Evolutionary conservation across 2,113 vertebrate species (phyloP).

Genomic region (Capreolus pygargus): DNA sequence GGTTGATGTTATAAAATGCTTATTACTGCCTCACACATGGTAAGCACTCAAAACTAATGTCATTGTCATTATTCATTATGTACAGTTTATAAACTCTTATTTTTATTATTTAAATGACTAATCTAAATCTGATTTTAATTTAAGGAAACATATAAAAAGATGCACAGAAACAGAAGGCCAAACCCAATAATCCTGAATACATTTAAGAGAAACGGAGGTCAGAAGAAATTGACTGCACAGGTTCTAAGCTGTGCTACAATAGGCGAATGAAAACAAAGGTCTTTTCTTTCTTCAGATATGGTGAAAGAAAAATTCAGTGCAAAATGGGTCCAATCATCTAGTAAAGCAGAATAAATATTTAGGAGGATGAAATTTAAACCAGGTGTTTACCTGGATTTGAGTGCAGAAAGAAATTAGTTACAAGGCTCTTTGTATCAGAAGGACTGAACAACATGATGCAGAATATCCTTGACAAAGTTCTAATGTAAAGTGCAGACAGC

Average conservation of each 20-base stretch:
- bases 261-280: background rate
- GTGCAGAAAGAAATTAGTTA: background rate
- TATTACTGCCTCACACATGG: background rate
- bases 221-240: background rate
- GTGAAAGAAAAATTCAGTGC: slow-evolving; percentile 1
- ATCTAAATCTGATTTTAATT: background rate
- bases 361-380: background rate
- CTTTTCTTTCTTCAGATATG: background rate
- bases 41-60: background rate
- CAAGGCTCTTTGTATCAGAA: background rate
- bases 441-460: background rate
- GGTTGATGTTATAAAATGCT: background rate
- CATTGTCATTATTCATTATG: background rate
- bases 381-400: background rate
- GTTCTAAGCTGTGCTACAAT: background rate
- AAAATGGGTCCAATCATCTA: background rate
- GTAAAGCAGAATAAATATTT: background rate
- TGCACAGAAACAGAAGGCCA: background rate
- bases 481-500: background rate
- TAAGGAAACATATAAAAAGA: background rate
- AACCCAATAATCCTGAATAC: background rate
- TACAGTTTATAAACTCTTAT: background rate
- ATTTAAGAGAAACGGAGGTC: background rate
- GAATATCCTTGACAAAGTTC: background rate
- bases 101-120: background rate